phyloP scores from a whole-genome alignment of 2,797 vertebrate genomes.

The Spatula versicolor region DNA sequence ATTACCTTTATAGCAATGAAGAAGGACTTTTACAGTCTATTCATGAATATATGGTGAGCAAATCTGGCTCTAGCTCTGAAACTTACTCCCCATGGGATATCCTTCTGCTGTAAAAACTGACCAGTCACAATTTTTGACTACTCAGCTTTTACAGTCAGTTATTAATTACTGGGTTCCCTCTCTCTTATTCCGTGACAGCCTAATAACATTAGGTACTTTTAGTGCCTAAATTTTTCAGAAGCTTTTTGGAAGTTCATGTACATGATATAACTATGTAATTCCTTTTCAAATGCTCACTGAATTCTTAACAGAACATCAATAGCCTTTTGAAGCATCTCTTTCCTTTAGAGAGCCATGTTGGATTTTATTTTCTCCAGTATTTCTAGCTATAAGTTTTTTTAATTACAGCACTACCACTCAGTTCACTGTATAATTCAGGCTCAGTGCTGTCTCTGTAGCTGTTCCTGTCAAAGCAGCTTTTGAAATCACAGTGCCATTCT shows the following conservation, averaged over 20 bases:
- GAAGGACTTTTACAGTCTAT: background rate
- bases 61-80: background rate
- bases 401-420: background rate
- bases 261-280: background rate
- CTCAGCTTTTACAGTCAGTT: background rate
- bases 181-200: background rate
- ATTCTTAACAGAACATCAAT: background rate
- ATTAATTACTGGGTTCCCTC: background rate
- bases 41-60: background rate
- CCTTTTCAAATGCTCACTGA: background rate
- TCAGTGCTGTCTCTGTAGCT: background rate
- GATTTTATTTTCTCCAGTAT: background rate
- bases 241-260: background rate
- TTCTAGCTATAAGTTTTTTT: background rate
- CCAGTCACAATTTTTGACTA: background rate
- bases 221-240: background rate
- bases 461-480: background rate
- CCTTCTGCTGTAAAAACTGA: background rate
- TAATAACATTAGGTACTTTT: background rate
- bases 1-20: background rate
- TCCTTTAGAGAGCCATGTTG: background rate
- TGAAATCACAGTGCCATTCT: background rate
- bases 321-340: background rate
- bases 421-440: background rate
- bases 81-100: background rate